These are phyloP conservation scores for Shinisaurus crocodilurus DNA, from an alignment of 2,113 vertebrate species.

Conservation along the genomic window DNA sequence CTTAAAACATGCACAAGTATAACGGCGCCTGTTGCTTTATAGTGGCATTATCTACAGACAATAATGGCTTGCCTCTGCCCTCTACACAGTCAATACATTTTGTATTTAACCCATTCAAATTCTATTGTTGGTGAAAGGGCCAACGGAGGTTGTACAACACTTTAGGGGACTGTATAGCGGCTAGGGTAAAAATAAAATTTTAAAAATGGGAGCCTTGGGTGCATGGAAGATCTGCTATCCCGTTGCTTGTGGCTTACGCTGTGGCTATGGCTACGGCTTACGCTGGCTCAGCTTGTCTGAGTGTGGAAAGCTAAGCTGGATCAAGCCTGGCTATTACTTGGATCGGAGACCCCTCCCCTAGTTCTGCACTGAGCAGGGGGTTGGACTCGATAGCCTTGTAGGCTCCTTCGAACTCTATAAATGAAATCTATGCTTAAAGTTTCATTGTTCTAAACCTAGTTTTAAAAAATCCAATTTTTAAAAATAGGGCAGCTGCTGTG, in stretches of 20 bases:
- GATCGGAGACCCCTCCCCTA: no score
- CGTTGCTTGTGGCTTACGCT: no score
- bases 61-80: background rate
- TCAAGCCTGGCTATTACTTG: no score
- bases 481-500: background rate
- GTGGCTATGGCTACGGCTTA: no score
- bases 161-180: background rate
- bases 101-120: background rate
- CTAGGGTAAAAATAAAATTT: background rate
- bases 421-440: background rate
- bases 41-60: background rate
- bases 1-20: no score
- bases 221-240: background rate
- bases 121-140: background rate
- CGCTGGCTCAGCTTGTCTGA: no score
- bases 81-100: no score
- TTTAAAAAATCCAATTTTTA: background rate
- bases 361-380: no score
- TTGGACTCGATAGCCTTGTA: no score
- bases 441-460: background rate
- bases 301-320: no score
- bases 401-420: no score
- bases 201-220: background rate
- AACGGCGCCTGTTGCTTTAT: background rate
- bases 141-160: background rate